These are phyloP conservation scores for Phrynocephalus vlangalii DNA, from an alignment of 2,797 vertebrate genomes.

Conservation along the genomic window DNA sequence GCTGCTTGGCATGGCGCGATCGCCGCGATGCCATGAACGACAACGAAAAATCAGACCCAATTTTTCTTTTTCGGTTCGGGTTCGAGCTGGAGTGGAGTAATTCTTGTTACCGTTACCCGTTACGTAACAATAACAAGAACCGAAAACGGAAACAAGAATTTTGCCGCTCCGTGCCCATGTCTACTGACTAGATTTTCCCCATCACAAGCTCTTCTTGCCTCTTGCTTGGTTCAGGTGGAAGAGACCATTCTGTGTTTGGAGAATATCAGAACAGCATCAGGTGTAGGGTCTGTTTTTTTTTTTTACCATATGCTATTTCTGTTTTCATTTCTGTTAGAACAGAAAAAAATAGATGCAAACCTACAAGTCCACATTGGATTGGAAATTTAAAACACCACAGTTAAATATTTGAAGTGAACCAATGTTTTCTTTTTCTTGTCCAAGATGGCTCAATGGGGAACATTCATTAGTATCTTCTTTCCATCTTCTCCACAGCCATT, in stretches of 20 bases:
- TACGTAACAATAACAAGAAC: too few relatives aligned
- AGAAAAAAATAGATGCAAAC: not conserved
- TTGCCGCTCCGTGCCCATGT: too few relatives aligned
- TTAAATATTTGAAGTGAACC: not conserved
- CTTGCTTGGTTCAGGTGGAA: not conserved
- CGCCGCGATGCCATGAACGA: too few relatives aligned
- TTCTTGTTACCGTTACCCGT: too few relatives aligned
- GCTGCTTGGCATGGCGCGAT: too few relatives aligned
- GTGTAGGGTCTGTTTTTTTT: not conserved
- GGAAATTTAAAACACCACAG: not conserved
- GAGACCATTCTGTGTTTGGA: not conserved
- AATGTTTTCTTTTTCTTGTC: not conserved
- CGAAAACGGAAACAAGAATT: too few relatives aligned
- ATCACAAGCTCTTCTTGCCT: conserved; percentile 8
- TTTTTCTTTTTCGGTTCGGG: too few relatives aligned
- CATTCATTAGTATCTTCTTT: not conserved
- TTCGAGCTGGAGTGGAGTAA: too few relatives aligned
- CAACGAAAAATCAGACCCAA: too few relatives aligned
- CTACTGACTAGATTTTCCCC: conserved; percentile 48
- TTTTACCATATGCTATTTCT: conserved; percentile 18
- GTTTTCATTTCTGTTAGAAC: conserved; percentile 22
- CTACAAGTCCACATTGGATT: not conserved
- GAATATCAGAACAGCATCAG: conserved; percentile 44
- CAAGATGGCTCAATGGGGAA: not conserved
- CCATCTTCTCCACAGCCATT: not conserved